Conservation (phyloP, 1,140 invertebrate species). For the Drosophila jambulina region DNA sequence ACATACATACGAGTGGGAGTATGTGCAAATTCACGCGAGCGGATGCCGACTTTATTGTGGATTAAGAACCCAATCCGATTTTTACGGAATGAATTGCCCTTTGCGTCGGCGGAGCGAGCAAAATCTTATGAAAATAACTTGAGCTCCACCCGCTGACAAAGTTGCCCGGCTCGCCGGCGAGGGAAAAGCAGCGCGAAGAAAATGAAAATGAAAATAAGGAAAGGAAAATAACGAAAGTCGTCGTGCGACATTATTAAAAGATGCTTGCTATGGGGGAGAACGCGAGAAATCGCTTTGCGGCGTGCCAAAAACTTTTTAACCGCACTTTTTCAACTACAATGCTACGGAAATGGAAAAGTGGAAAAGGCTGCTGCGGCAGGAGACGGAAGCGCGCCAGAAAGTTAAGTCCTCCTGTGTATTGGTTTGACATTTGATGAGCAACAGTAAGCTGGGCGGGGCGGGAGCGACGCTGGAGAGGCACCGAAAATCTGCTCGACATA, state of each 20-base stretch:
- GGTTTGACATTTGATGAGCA: slow-evolving; percentile 82
- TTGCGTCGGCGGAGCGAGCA: slow-evolving; percentile 45
- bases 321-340: slow-evolving; percentile 76
- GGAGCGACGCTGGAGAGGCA: background rate
- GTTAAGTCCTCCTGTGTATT: slow-evolving; percentile 80
- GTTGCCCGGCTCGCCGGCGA: slow-evolving; percentile 15
- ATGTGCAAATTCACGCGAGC: slow-evolving; percentile 7
- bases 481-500: slow-evolving; percentile 24
- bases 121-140: slow-evolving; percentile 80
- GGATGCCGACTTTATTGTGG: slow-evolving; percentile 44
- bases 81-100: slow-evolving; percentile 58
- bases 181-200: slow-evolving; percentile 4
- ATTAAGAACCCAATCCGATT: slow-evolving; percentile 56
- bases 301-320: slow-evolving; percentile 75
- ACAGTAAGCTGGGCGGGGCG: slow-evolving; percentile 47
- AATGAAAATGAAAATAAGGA: slow-evolving; percentile 33
- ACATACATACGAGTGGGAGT: slow-evolving; percentile 13
- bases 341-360: slow-evolving; percentile 72
- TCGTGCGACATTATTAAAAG: slow-evolving; percentile 71
- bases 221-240: slow-evolving; percentile 54
- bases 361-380: slow-evolving; percentile 31
- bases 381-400: slow-evolving; percentile 51
- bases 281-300: slow-evolving; percentile 78
- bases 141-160: slow-evolving; percentile 36
- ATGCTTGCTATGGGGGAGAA: slow-evolving; percentile 51